Evolutionary conservation across 2,797 vertebrate species (phyloP), one percentile per base, ranked within the genome.

Genomic region (Mico argentatus): DNA sequence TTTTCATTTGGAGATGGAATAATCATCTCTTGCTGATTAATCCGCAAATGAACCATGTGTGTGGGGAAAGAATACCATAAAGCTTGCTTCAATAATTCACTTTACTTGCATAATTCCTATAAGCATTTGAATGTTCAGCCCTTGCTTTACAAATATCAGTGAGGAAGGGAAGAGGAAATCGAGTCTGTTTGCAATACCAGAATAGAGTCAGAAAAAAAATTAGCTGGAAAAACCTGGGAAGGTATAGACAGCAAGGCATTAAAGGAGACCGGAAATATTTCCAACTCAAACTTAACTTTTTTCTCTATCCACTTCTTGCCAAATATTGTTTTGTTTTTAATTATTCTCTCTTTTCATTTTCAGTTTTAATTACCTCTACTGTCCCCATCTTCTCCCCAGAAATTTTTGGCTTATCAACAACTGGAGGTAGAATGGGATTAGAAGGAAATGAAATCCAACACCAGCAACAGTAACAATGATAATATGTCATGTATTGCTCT

Each of bases 51-150:
- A 55, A 93, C 33, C 33, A 6, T 27, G 30, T 83, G 59, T 33
- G 2, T 79, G 36, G 41, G 64, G 52, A 91, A 52, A 87, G 72
- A 72, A 50, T 30, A 12, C 41, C 48, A 73, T 20, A 46, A 13
- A 36, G 27, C 55, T 26, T 14, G 75, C 55, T 33, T 93, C 11
- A 26, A 6, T 91, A 64, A 48, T 88, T 91, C 81, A 33, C 5
- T 44, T 95, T 64, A 76, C 22, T 64, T 89, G 26, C 64, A 26
- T 89, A 95, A 93, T 90, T 77, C 55, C 92, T 90, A 11, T 84
- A 79, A 80, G 57, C 44, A 33, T 87, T 88, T 81, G 55, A 55
- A 96, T 72, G 87, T 95, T 55, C 80, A n/a, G 41, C 73, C 41
- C 70, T 72, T n/a, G 19, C 39, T 93, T 93, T 88, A 72, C 86